Base-by-base conservation (phyloP, 2,113 vertebrate species). In the Sula dactylatra region DNA sequence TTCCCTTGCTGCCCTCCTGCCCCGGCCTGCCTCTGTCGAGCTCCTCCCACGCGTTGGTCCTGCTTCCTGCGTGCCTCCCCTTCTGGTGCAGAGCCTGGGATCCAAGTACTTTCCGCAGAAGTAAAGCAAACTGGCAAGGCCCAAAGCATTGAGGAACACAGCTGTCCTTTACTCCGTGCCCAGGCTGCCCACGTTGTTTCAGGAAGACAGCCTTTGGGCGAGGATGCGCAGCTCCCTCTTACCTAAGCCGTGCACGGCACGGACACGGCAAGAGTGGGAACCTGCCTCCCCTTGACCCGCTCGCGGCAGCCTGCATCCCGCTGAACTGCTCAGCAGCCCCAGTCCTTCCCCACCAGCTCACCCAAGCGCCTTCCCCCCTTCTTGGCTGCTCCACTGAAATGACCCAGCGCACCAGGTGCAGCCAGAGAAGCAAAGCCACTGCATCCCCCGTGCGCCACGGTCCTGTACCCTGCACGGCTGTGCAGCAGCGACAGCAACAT, bases 301-400 rank as follows among this genome's bases (percentile, higher is more conserved):
- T 20, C 6, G 4, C 36, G 2, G 18, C 47, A 52, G 25, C 47
- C 17, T 2, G 13, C 5, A 4, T 16, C 36, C 36, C 8, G 1
- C 54, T 13, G 29, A 4, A 1, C 52, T 8, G 16, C 27, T 25
- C 58, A 7, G 24, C 62, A 55, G 24, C 24, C 20, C 52, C 40
- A 3, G 40, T 9, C 56, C 67, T 14, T 36, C 50, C 71, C 50
- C 14, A 1, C n/a, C 29, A 18, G 25, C 59, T 34, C 49, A 42
- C 36, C 62, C 56, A 19, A 19, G 36, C 3, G 4, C 42, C n/a
- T 13, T 24, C 45, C 62, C 16, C 72, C 42, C 42, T 36, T 19
- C 29, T 11, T 11, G 26, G 56, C 31, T 27, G 66, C 80, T 50
- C 34, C 52, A 1, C n/a, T 1, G 55, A 18, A 32, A 15, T 4